A percentile compares a stretch with the other conserved stretches of the same genome.
These are phyloP conservation scores for Acronicta leporina DNA, from an alignment of 2,888 invertebrate species.

Conservation along the genomic window DNA sequence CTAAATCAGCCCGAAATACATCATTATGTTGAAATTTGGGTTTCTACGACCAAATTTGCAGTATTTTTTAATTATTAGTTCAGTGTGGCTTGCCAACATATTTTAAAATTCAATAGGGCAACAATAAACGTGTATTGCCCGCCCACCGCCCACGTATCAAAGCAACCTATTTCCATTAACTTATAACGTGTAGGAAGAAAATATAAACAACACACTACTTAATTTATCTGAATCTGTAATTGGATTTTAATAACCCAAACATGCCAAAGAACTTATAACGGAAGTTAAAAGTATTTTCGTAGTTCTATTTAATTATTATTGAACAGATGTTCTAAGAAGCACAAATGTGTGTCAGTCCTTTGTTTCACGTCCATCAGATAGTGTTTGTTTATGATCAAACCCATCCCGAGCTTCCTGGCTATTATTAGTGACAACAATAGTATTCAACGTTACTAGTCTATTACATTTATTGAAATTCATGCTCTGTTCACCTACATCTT, in stretches of 20 bases:
- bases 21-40: too few species aligned
- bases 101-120: constrained; percentile 19
- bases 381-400: constrained; percentile 65
- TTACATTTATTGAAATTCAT: constrained; percentile 34
- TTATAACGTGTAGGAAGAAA: constrained; percentile 39
- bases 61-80: too few species aligned
- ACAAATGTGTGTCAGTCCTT: constrained; percentile 44
- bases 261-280: constrained; percentile 18
- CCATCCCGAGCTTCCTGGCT: constrained; percentile 60
- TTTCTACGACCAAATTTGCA: too few species aligned
- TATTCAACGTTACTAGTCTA: constrained; percentile 29
- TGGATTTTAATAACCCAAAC: constrained; percentile 33
- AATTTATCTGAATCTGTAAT: constrained; percentile 19
- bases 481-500: neutral
- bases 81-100: neutral
- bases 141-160: constrained; percentile 33
- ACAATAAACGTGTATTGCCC: constrained; percentile 26
- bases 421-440: constrained; percentile 61
- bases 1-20: too few species aligned
- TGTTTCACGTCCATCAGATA: constrained; percentile 60
- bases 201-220: constrained; percentile 12
- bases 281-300: constrained; percentile 23
- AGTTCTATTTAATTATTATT: constrained; percentile 25
- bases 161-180: constrained; percentile 35
- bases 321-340: constrained; percentile 32